These are phyloP conservation scores for Digitonthophagus gazella DNA, from an alignment of 2,888 invertebrate genomes.

Conservation along the genomic window DNA sequence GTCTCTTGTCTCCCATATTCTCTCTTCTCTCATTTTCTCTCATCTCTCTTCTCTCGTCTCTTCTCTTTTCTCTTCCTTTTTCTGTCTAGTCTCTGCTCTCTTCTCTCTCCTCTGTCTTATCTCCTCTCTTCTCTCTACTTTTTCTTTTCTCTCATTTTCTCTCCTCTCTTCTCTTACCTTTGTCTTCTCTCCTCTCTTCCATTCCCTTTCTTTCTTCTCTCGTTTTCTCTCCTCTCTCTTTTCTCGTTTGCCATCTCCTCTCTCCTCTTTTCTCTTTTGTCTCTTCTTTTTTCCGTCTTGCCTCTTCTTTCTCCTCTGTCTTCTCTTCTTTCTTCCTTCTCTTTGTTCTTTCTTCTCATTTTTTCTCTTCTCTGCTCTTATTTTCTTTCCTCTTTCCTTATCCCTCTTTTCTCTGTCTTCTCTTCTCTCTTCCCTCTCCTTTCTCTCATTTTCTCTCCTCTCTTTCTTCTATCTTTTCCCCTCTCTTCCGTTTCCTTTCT, in stretches of 20 bases:
- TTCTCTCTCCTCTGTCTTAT: no score
- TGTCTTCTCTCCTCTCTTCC: conserved; percentile 17
- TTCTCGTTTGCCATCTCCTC: conserved; percentile 4
- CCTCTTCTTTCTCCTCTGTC: no score
- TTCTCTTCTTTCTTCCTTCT: no score
- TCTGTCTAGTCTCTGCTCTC: conserved; percentile 27
- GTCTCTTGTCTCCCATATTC: conserved; percentile 16
- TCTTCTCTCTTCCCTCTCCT: no score
- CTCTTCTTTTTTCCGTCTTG: no score
- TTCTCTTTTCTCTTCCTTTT: conserved; percentile 20
- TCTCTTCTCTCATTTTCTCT: conserved; percentile 34
- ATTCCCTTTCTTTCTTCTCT: no score
- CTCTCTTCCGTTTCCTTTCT: neutral
- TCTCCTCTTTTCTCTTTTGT: neutral
- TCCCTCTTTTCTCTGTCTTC: no score
- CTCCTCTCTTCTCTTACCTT: conserved; percentile 17
- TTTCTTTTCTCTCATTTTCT: no score
- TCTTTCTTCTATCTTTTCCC: conserved; percentile 1
- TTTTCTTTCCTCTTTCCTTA: no score
- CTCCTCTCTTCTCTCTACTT: conserved; percentile 25
- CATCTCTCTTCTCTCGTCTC: no score
- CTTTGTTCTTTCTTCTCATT: no score
- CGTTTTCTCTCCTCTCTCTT: neutral
- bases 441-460: neutral
- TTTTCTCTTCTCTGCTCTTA: no score